phyloP scores from a whole-genome alignment of 2,113 vertebrate species.

The Nothobranchius kuhntae region DNA sequence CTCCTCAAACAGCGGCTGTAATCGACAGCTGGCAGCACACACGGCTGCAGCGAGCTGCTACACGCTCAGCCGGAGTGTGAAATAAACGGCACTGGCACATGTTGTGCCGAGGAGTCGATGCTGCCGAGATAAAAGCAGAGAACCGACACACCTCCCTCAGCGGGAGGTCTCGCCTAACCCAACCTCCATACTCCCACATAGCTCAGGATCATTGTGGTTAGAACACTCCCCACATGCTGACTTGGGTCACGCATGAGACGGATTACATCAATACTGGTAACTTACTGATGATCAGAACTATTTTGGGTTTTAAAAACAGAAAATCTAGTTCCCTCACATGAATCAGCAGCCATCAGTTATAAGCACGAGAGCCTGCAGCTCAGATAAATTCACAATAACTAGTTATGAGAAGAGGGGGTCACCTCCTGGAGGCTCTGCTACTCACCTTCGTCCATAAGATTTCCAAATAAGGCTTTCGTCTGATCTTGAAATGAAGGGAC shows the following conservation, averaged over 20 bases:
- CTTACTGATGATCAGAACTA: too few species aligned
- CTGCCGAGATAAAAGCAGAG: slow-evolving; percentile 22
- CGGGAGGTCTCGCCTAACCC: not conserved
- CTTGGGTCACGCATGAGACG: too few species aligned
- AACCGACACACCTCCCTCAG: not conserved
- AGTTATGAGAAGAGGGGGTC: too few species aligned
- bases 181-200: too few species aligned
- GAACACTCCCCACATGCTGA: too few species aligned
- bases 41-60: slow-evolving; percentile 12
- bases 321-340: too few species aligned
- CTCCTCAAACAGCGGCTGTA: not conserved
- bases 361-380: too few species aligned
- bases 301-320: too few species aligned
- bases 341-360: too few species aligned
- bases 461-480: slow-evolving; percentile 80
- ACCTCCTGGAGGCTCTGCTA: not conserved
- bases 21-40: not conserved
- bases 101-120: slow-evolving; percentile 7
- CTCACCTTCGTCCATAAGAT: slow-evolving; percentile 87
- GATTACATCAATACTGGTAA: too few species aligned
- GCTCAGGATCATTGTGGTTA: too few species aligned
- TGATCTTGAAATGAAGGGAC: slow-evolving; percentile 82
- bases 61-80: slow-evolving; percentile 19
- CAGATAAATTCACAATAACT: too few species aligned
- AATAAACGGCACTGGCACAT: slow-evolving; percentile 41